Evolutionary conservation across 2,113 vertebrate species (phyloP).

Genomic region (Taxidea taxus): DNA sequence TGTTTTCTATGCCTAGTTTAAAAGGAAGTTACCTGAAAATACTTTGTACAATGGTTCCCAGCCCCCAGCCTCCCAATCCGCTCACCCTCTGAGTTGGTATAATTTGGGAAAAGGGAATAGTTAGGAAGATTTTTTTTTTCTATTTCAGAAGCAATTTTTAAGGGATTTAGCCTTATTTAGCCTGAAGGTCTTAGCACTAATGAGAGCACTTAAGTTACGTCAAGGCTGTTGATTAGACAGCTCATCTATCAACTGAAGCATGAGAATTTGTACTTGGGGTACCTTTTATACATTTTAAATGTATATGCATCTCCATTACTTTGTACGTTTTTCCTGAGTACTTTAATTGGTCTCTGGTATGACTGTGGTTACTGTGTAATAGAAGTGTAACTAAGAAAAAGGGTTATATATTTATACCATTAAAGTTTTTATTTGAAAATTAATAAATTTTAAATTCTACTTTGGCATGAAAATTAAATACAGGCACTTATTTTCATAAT

Average conservation of each 20-base stretch:
- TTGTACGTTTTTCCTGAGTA: conserved; percentile 65
- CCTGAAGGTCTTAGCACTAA: conserved; percentile 87
- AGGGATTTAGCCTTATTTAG: conserved; percentile 87
- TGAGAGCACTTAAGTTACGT: conserved; percentile 89
- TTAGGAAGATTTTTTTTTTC: conserved; percentile 75
- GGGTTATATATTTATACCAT: background rate
- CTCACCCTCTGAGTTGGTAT: conserved; percentile 71
- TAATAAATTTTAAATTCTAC: background rate
- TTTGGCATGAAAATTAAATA: conserved; percentile 53
- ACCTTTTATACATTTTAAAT: conserved; percentile 75
- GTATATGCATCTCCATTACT: conserved; percentile 68
- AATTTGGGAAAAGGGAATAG: conserved; percentile 80
- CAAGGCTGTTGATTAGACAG: conserved; percentile 86
- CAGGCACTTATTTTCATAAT: background rate
- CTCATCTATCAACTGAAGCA: conserved; percentile 86
- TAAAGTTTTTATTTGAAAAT: conserved; percentile 38
- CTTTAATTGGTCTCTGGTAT: conserved; percentile 72
- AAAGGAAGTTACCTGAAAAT: conserved; percentile 80
- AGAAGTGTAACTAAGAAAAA: background rate
- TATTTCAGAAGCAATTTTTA: conserved; percentile 87
- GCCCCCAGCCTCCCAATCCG: background rate
- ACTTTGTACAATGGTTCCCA: conserved; percentile 48
- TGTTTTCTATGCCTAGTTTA: conserved; percentile 78
- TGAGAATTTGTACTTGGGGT: conserved; percentile 83
- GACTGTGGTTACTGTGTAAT: background rate